These are phyloP conservation scores for Exocentrus adspersus DNA, from an alignment of 2,888 invertebrate genomes.

Conservation along the genomic window DNA sequence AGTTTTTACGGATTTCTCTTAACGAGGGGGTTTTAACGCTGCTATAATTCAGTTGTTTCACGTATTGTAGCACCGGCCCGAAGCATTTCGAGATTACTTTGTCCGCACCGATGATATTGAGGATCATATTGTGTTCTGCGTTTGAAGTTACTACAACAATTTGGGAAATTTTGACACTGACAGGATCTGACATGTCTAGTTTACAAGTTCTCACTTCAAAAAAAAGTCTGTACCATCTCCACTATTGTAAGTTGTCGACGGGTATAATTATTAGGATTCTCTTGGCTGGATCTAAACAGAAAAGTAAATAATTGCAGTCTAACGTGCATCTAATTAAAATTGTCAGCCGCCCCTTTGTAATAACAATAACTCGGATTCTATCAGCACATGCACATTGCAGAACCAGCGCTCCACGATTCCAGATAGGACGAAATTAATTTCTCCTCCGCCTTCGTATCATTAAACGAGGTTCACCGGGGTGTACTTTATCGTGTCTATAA, in stretches of 20 bases:
- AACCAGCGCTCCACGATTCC: not conserved
- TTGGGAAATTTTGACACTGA: constrained; percentile 11
- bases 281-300: not conserved
- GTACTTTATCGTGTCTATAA: not conserved
- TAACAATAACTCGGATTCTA: constrained; percentile 10
- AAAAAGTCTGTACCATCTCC: too few relatives aligned
- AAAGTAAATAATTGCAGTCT: not conserved
- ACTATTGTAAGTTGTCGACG: too few relatives aligned
- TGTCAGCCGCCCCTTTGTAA: constrained; percentile 6
- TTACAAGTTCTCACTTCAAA: too few relatives aligned
- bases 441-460: constrained; percentile 14
- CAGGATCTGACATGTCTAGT: too few relatives aligned
- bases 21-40: not conserved
- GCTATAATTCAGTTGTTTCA: constrained; percentile 1
- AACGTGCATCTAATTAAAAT: constrained; percentile 6
- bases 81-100: not conserved
- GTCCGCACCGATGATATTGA: not conserved
- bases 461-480: constrained; percentile 14
- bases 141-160: not conserved
- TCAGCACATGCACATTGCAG: constrained; percentile 3
- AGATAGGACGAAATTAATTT: constrained; percentile 17
- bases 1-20: not conserved
- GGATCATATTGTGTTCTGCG: constrained; percentile 11
- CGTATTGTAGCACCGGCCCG: not conserved
- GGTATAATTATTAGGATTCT: not conserved